Conservation (phyloP, 2,113 vertebrate species). For the Sapajus apella region DNA sequence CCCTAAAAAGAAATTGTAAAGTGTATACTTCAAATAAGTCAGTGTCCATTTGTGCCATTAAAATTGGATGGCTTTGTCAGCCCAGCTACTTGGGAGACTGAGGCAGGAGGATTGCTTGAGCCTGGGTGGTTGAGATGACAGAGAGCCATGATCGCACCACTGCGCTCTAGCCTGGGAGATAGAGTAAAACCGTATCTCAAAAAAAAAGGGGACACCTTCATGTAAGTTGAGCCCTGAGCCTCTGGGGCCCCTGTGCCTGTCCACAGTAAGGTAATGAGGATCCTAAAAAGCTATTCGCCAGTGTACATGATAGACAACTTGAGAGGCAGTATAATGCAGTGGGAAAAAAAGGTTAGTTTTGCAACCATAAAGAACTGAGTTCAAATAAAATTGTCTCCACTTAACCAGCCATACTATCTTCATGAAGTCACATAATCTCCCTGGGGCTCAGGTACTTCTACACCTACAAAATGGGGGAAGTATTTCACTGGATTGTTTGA, state of each 20-base stretch:
- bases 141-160: too few species aligned
- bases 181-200: too few species aligned
- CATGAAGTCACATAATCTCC: not conserved
- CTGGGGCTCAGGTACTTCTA: not conserved
- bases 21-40: not conserved
- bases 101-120: too few species aligned
- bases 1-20: not conserved
- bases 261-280: not conserved
- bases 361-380: not conserved
- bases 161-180: too few species aligned
- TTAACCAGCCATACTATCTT: not conserved
- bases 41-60: not conserved
- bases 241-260: not conserved
- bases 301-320: not conserved
- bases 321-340: not conserved
- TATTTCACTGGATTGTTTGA: not conserved
- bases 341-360: not conserved
- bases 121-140: too few species aligned
- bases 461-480: not conserved
- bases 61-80: not conserved
- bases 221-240: not conserved
- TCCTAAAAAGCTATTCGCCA: not conserved
- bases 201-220: not conserved
- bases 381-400: not conserved
- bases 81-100: too few species aligned